These are phyloP conservation scores for Pitangus sulphuratus DNA, from an alignment of 2,797 vertebrate species.

Conservation along the genomic window DNA sequence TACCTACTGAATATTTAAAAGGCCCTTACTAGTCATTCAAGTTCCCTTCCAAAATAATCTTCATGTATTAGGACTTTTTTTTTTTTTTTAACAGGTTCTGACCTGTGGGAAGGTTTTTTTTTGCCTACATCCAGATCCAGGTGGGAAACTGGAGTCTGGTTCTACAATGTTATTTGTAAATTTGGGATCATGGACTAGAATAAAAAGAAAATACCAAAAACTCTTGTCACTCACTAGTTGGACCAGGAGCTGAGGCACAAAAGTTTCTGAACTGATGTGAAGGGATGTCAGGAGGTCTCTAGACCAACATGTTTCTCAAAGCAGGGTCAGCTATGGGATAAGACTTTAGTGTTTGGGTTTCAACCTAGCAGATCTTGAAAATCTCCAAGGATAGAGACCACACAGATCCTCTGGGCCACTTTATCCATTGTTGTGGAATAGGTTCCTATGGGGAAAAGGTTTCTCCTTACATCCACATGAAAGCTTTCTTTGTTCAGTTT, in stretches of 20 bases:
- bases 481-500: background rate
- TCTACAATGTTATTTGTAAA: background rate
- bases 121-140: background rate
- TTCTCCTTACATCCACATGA: background rate
- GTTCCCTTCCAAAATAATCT: background rate
- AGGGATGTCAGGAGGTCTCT: background rate
- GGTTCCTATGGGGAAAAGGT: background rate
- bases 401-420: background rate
- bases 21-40: background rate
- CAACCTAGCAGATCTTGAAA: background rate
- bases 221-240: background rate
- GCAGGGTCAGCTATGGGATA: background rate
- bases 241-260: background rate
- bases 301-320: background rate
- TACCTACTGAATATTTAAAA: background rate
- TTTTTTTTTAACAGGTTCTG: background rate
- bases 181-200: background rate
- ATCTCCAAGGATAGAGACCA: background rate
- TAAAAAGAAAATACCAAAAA: fast-evolving
- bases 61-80: background rate
- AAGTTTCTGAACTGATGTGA: background rate
- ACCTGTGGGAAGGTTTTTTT: background rate
- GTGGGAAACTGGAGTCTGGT: background rate
- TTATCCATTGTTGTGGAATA: background rate
- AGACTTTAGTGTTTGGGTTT: background rate